Percentiles rank a stretch among this genome's conserved stretches.
These are phyloP conservation scores for Aspidoscelis tigris DNA, from an alignment of 2,113 vertebrate species.

Conservation along the genomic window DNA sequence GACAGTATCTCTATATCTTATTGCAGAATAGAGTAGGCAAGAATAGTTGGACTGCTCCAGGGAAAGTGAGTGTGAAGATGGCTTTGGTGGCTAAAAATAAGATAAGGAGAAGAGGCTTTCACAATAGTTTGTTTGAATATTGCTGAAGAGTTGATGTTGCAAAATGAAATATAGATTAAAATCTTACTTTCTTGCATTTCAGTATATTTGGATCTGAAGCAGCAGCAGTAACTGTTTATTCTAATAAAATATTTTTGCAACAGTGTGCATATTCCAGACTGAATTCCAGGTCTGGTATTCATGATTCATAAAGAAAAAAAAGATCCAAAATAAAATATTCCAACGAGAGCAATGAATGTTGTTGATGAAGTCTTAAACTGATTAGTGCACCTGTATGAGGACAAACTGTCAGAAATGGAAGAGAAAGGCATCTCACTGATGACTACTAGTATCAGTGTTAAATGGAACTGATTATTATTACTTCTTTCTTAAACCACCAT, in stretches of 20 bases:
- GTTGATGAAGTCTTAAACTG: not conserved
- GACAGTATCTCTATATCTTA: too few species aligned
- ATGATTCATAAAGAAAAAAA: constrained; percentile 4
- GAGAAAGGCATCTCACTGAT: not conserved
- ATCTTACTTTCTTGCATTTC: not conserved
- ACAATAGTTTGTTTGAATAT: not conserved
- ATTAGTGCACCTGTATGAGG: not conserved
- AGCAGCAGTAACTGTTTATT: not conserved
- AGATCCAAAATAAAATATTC: not conserved
- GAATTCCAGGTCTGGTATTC: not conserved
- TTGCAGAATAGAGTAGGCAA: too few species aligned
- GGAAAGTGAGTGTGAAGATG: too few species aligned
- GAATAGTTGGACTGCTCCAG: too few species aligned
- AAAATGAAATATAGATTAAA: not conserved
- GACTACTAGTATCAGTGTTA: not conserved
- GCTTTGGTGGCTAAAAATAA: too few species aligned
- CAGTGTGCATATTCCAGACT: not conserved
- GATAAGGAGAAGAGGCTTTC: not conserved
- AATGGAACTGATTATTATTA: not conserved
- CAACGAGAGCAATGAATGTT: not conserved
- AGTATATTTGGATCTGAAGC: not conserved
- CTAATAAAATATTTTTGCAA: not conserved
- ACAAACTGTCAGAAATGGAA: not conserved
- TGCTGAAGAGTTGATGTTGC: not conserved
- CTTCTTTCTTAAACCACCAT: not conserved